phyloP scores from a whole-genome alignment of 2,888 invertebrate genomes.

The Megaustenia siamemsis region DNA sequence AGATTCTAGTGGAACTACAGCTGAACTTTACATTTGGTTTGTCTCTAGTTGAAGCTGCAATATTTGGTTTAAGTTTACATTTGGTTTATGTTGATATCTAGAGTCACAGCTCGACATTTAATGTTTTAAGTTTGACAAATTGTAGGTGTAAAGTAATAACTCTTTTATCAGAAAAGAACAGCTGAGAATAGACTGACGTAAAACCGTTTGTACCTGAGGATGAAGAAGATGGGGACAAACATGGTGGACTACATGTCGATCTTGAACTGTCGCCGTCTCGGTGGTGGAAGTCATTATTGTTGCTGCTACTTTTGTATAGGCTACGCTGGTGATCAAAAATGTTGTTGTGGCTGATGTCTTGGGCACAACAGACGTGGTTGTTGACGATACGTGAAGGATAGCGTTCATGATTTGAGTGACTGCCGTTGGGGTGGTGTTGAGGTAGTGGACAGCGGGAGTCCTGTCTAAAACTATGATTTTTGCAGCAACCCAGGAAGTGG shows the following conservation, averaged over 20 bases:
- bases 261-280: slow-evolving; percentile 45
- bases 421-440: neutral
- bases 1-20: no score
- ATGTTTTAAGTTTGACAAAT: no score
- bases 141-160: no score
- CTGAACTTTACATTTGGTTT: no score
- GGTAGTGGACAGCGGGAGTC: neutral
- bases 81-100: no score
- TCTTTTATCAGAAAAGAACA: no score
- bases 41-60: no score
- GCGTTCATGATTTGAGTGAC: neutral
- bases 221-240: slow-evolving; percentile 48
- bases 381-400: neutral
- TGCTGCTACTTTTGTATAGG: neutral
- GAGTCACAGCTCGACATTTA: no score
- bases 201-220: slow-evolving; percentile 47
- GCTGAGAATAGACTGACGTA: no score
- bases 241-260: slow-evolving; percentile 43
- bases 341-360: slow-evolving; percentile 11
- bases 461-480: neutral
- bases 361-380: neutral
- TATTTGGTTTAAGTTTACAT: no score
- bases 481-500: slow-evolving; percentile 10
- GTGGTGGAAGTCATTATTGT: neutral
- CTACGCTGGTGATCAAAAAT: slow-evolving; percentile 1